Base-by-base conservation (phyloP, 1,140 invertebrate genomes). In the Neotoxoptera formosana region DNA sequence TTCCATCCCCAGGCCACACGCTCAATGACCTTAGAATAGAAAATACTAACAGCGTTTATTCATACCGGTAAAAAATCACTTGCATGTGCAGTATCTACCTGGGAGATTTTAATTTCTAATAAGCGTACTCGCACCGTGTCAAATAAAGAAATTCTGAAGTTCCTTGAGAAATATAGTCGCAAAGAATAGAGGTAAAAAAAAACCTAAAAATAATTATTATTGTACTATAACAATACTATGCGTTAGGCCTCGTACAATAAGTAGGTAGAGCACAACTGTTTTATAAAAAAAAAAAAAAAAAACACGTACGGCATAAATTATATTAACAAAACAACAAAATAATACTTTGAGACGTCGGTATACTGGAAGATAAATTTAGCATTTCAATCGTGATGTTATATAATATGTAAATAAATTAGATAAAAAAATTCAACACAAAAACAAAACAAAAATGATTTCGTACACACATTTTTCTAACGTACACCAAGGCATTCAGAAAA, bases 111-210 rank as follows among this genome's bases (percentile, higher is more conserved):
- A 51, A 88, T 88, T 90, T 90, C 53, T 34, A 92, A 76, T 83
- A 51, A 45, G 8, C 91, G 81, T 56, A 51, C 36, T 21, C 48
- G 47, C 25, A 93, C 47, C 76, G 91, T 93, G 91, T 93, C 91
- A 93, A 93, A 93, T 60, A 36, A 93, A 9, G 48, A 93, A 86
- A 83, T 86, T 53, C 96, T 93, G 97, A 95, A 94, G 97, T 98
- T 51, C 97, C 97, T 98, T 36, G 51, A 56, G 11, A 89, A 89
- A 89, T 36, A 56, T 56, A 89, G 34, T 41, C 41, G 34, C 41
- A 67, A 25, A 45, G 89, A 20, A 45, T 41, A 48, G 9, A 14
- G 6, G 48, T 14, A 25, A 56, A 93, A 41, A 56, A 83, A 47
- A 47, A 41, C 67, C 14, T n/a, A 21, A 91, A 91, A 81, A 91